Base-by-base conservation (phyloP, 2,113 vertebrate genomes). In the Orcinus orca region DNA sequence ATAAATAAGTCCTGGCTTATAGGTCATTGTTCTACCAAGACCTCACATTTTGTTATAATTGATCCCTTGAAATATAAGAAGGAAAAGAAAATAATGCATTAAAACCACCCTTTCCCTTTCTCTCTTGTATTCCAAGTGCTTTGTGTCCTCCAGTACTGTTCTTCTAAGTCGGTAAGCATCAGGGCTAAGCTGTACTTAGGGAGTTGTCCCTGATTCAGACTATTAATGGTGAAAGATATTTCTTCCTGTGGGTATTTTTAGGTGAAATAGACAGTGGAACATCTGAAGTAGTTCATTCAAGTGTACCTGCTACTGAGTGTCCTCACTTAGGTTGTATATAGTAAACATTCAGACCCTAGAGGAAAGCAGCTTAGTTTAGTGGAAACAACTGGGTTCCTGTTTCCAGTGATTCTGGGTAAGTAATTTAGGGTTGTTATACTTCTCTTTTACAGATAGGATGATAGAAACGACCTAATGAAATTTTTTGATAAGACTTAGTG, bases 171-270 rank as follows among this genome's bases (percentile, higher is more conserved):
- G 60, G 20, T 81, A 65, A 70, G 20, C 44, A 25, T 47, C 47
- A 58, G 50, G 58, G 25, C 38, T 92, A 81, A 85, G 20, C 65
- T 91, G 21, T 29, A 17, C 65, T 68, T 85, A 76, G n/a, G 58
- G n/a, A 68, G 50, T 91, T 94, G 65, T 91, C 92, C 65, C 36
- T 81, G 58, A 85, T 70, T 92, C 73, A 92, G 67, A 89, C 14
- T 44, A 10, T 79, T 70, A 65, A 90, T 65, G 33, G 7, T 94
- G 26, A 94, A 82, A 83, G 74, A 44, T 76, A 38, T 44, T 93
- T 90, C 60, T 96, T 5, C 29, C 86, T 90, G 41, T 82, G 41
- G 73, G 5, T 93, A 77, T 76, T 95, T 82, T 87, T 96, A 94
- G 82, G 83, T 91, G 70, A 65, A 88, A 73, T 9, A 73, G 62